Base-by-base conservation (phyloP, 1,140 invertebrate species). In the Hylyphantes graminicola region DNA sequence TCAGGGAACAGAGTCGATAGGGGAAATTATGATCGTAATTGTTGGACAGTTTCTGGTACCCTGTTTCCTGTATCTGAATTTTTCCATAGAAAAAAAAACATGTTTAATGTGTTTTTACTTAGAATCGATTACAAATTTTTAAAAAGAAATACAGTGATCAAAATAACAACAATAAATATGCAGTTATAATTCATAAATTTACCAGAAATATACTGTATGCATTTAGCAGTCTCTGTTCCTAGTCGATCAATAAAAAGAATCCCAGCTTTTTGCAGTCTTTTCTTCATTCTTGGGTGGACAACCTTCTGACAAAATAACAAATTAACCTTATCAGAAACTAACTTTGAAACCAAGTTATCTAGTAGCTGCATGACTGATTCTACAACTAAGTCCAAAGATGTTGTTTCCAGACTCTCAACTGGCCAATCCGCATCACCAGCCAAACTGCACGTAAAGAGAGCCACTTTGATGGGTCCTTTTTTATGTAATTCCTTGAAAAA, bases 291-390 rank as follows among this genome's bases (percentile, higher is more conserved):
- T 53, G 85, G 85, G 51, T 86, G 79, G 48, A 86, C 57, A 50
- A 86, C 85, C 72, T 83, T 86, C 57, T 86, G 85, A 12, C 85
- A 86, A 13, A 74, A 55, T 13, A 86, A 19, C 54, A 83, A 55
- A 35, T 75, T 5, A n/a, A 77, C 19, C 17, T 70, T 51, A 19
- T 19, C 55, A 35, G 3, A 12, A 64, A 86, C 59, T 12, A 86
- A n/a, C 19, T 81, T 57, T 5, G 19, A 4, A 59, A 17, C 11
- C 7, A 76, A 17, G 11, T 63, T 65, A 15, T 57, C 64, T 53
- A 86, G 19, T n/a, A 67, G 35, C 13, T 48, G 35, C 15, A 74
- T 35, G 11, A 48, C n/a, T 7, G n/a, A 7, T 21, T 83, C 21
- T 19, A 48, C 61, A 1, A 67, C 70, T 35, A 61, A 54, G 48